Evolutionary conservation across 1,140 invertebrate genomes (phyloP).

Genomic region (Medauroidea extradentata): DNA sequence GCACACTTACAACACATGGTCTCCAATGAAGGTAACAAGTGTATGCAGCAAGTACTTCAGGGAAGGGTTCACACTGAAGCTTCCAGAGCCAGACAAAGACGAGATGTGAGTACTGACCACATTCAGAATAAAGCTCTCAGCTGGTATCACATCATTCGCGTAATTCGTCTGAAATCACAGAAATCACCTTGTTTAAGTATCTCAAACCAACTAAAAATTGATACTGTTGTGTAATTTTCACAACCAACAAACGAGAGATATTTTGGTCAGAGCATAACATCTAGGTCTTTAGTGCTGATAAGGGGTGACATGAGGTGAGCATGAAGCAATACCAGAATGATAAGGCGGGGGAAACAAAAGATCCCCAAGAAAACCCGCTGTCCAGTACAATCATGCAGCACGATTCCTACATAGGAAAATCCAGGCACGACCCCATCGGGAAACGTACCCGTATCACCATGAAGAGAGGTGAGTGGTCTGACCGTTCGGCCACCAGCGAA

Average conservation of each 20-base stretch:
- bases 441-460: no score
- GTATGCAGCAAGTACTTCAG: conserved; percentile 62
- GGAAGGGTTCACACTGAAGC: conserved; percentile 61
- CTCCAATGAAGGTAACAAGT: conserved; percentile 61
- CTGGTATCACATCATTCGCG: conserved; percentile 73
- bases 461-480: no score
- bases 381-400: no score
- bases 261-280: background rate
- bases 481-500: no score
- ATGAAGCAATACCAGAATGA: no score
- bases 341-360: no score
- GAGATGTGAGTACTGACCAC: conserved; percentile 47
- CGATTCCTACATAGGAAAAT: no score
- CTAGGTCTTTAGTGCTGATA: no score
- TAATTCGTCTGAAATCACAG: conserved; percentile 58
- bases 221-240: background rate
- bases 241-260: background rate
- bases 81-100: conserved; percentile 51
- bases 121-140: conserved; percentile 70
- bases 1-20: conserved; percentile 56
- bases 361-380: no score
- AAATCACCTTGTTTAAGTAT: background rate
- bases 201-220: background rate
- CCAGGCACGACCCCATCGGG: no score
- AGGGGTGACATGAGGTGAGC: no score